phyloP scores from a whole-genome alignment of 2,797 vertebrate genomes.

The Tragelaphus eurycerus region DNA sequence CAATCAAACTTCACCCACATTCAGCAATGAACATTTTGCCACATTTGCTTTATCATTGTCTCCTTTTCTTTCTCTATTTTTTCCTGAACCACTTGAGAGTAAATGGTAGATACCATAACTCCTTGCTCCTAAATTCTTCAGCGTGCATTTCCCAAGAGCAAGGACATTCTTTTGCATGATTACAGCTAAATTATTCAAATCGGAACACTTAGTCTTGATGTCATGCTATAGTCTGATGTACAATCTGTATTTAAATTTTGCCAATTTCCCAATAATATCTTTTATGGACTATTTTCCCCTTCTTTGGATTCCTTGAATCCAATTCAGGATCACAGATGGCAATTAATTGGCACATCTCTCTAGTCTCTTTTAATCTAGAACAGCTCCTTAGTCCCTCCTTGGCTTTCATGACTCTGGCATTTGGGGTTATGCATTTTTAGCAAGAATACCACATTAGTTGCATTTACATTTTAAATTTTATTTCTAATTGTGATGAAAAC shows the following conservation, averaged over 20 bases:
- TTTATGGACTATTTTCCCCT: not conserved
- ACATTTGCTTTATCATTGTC: not conserved
- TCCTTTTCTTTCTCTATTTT: not conserved
- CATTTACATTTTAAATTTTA: conserved; percentile 29
- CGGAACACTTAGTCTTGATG: not conserved
- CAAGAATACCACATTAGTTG: not conserved
- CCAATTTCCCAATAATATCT: not conserved
- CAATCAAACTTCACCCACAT: not conserved
- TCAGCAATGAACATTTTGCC: conserved; percentile 11
- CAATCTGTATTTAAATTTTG: not conserved
- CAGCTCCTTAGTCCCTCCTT: not conserved
- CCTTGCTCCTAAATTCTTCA: not conserved
- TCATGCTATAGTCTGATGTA: not conserved
- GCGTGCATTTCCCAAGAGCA: not conserved
- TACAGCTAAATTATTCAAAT: conserved; percentile 23
- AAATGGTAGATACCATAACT: not conserved
- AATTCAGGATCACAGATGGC: conserved; percentile 8
- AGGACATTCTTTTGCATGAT: not conserved
- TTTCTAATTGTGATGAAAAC: conserved; percentile 3
- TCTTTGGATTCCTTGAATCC: conserved; percentile 27
- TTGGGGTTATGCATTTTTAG: conserved; percentile 1
- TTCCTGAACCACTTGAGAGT: not conserved
- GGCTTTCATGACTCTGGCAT: not conserved
- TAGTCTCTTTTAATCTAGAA: conserved; percentile 6
- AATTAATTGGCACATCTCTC: not conserved